Conservation (phyloP, 2,113 vertebrate species). For the Theropithecus gelada region DNA sequence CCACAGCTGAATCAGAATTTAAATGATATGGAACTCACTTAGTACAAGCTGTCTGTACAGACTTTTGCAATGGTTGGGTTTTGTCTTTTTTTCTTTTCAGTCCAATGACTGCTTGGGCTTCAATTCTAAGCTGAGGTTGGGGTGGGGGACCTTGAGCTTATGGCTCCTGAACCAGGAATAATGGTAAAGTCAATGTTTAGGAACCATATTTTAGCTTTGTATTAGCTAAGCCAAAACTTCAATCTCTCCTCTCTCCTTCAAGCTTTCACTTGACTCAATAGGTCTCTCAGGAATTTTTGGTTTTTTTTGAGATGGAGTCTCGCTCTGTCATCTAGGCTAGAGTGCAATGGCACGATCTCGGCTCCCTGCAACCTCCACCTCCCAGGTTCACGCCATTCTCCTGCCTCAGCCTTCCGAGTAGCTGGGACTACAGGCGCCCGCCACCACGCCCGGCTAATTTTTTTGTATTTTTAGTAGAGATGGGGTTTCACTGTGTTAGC, state of each 20-base stretch:
- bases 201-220: not conserved
- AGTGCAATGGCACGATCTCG: too few relatives aligned
- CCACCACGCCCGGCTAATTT: too few relatives aligned
- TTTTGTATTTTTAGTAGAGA: too few relatives aligned
- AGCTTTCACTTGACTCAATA: not conserved
- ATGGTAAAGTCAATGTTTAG: not conserved
- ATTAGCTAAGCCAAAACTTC: not conserved
- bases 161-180: not conserved
- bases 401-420: too few relatives aligned
- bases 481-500: too few relatives aligned
- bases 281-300: not conserved
- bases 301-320: too few relatives aligned
- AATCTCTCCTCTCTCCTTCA: not conserved
- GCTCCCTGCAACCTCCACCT: too few relatives aligned
- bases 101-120: not conserved
- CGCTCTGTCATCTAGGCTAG: too few relatives aligned
- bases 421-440: too few relatives aligned
- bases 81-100: not conserved
- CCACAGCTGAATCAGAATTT: not conserved
- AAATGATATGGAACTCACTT: not conserved
- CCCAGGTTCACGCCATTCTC: too few relatives aligned
- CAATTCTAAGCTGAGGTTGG: not conserved
- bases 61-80: not conserved
- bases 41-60: not conserved
- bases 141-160: not conserved